Base-by-base conservation (phyloP, 1,140 invertebrate genomes). In the Drosophila kurseongensis region DNA sequence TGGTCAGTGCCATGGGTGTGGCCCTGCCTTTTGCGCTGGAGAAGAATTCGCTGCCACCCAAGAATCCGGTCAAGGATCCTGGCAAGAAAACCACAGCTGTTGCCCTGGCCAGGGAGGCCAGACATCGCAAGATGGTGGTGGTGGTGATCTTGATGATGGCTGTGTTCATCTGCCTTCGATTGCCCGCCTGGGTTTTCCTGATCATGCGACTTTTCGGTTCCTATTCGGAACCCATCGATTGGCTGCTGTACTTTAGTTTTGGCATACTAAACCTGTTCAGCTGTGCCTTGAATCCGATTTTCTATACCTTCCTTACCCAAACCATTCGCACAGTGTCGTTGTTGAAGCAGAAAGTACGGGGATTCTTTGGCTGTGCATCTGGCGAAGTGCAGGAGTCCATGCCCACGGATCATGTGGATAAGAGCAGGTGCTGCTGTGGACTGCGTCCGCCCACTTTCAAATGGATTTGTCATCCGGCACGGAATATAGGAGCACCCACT, bases 271-370 rank as follows among this genome's bases (percentile, higher is more conserved):
- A 93, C 18, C 69, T 94, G 6, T 42, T 93, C 4, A 94, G 93
- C 52, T 93, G 93, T 23, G 92, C 92, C 1, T 29, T 94, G 4
- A 94, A 95, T 92, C 94, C 94, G 2, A 92, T 94, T 35, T 81
- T 95, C 3, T 95, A 94, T 63, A 93, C 93, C 0, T 95, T 94
- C 72, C 80, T 94, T 2, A 92, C 93, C 16, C 92, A 93, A 62
- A 93, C 94, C 7, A 83, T 94, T 2, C 66, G 74, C 27, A 78
- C 74, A 5, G 38, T 77, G 14, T 61, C 72, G 10, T 47, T 45
- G 54, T 35, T 91, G 0, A 91, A 80, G 35, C 59, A 62, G 16
- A 51, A 44, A n/a, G 14, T 79, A 0, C n/a, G 9, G 0, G 10
- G 52, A 3, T 48, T 77, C 4, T 4, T 66, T 4, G 75, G 76